Base-by-base conservation (phyloP, 2,797 vertebrate genomes). In the Acanthopagrus latus region DNA sequence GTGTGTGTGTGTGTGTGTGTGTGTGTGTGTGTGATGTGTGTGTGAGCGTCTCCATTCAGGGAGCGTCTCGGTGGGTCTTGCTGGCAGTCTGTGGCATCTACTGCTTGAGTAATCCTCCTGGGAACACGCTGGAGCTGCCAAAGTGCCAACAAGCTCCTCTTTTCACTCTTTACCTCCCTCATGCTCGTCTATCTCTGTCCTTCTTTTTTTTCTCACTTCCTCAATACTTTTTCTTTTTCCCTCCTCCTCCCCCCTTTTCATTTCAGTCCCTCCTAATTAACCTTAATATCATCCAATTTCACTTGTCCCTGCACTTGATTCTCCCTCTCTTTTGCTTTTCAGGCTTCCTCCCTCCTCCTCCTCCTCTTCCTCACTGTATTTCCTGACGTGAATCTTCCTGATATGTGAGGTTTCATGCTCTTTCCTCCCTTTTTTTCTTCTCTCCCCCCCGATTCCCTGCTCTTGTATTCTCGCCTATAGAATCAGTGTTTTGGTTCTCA, bases 71-170 rank as follows among this genome's bases (percentile, higher is more conserved):
- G 83, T 86, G 76, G 33, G 86, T 86, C 78, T 86, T 74, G 43
- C 85, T 93, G 91, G 91, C 91, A 92, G 82, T 92, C 66, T 83
- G 86, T 80, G 71, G 79, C 81, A 80, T 89, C 85, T 74, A 89
- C 88, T 75, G 71, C 92, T 91, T 92, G 86, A 93, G 87, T 96
- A 96, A 96, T 95, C 95, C 92, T 91, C 95, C 92, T 95, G 95
- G 94, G 95, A 96, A 95, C 91, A 93, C 55, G 18, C 77, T 21
- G 76, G 82, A 56, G 81, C 89, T 95, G 94, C 93, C 94, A 96
- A 95, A 95, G 88, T 91, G 88, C 88, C 91, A 93, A 93, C 93
- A 88, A 94, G 84, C 84, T 89, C 85, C 78, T 90, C 93, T 91
- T 92, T 89, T 90, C 85, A 87, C 76, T 85, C 78, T 67, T 80